Conservation (phyloP, 2,113 vertebrate species). For the Malurus cyaneus region DNA sequence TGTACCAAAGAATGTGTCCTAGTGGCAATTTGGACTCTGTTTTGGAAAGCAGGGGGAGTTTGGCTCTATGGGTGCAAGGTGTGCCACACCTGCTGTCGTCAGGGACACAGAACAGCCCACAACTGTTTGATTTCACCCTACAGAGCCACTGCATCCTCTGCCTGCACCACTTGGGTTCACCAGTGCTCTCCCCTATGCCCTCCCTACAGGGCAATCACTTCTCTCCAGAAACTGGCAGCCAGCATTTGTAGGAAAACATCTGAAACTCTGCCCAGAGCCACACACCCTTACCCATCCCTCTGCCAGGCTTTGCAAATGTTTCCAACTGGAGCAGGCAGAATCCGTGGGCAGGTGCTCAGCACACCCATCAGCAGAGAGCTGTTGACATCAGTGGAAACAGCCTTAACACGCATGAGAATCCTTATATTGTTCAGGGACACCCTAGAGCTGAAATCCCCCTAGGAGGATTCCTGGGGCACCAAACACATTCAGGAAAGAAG, state of each 20-base stretch:
- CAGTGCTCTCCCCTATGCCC: not conserved
- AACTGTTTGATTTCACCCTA: accelerated
- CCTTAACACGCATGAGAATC: not conserved
- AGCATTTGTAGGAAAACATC: not conserved
- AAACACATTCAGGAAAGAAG: not conserved
- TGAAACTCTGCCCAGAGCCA: not conserved
- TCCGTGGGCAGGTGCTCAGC: not conserved
- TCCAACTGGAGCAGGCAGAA: not conserved
- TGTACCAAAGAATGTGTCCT: not conserved
- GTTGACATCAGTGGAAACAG: not conserved
- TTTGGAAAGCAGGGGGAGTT: not conserved
- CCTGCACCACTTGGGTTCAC: not conserved
- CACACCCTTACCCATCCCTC: not conserved
- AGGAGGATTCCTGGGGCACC: not conserved
- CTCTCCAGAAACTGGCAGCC: not conserved
- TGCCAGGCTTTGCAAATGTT: not conserved
- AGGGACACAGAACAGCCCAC: not conserved
- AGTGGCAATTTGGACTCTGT: not conserved
- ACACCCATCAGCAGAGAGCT: not conserved
- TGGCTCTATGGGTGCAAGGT: not conserved
- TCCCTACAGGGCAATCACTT: not conserved
- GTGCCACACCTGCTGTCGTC: not conserved
- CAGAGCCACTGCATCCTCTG: not conserved
- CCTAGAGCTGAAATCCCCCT: not conserved
- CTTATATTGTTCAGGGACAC: not conserved